A percentile compares a stretch with the other conserved stretches of the same genome.
phyloP scores from a whole-genome alignment of 2,113 vertebrate species.

The Tachycineta bicolor region DNA sequence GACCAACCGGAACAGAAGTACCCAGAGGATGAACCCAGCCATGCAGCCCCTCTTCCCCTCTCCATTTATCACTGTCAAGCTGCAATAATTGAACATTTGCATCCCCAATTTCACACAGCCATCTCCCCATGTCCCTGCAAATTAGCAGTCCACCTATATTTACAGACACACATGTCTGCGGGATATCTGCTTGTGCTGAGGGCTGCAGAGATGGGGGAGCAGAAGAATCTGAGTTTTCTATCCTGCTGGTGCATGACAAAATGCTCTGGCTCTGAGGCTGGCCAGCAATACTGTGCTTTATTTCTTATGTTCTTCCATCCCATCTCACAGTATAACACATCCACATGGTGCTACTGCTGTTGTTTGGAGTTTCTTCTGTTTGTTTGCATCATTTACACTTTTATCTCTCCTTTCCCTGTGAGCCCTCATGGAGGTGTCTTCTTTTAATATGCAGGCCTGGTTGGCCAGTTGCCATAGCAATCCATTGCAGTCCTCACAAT shows the following conservation, averaged over 20 bases:
- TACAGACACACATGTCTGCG: background rate
- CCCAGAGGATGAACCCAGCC: background rate
- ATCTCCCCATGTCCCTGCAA: background rate
- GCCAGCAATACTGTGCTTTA: background rate
- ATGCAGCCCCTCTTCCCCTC: background rate
- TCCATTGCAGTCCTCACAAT: constrained; percentile 56
- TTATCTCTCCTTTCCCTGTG: constrained; percentile 12
- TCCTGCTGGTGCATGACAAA: background rate
- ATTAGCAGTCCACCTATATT: constrained; percentile 27
- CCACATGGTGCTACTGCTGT: background rate
- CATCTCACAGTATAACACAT: background rate
- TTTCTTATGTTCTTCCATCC: background rate
- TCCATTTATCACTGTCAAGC: constrained; percentile 62
- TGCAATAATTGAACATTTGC: constrained; percentile 55
- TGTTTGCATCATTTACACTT: constrained; percentile 24
- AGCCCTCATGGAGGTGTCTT: constrained; percentile 9
- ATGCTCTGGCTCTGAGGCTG: background rate
- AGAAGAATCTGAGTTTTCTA: background rate
- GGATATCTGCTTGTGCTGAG: background rate
- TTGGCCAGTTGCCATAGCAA: constrained; percentile 76
- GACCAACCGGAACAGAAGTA: background rate
- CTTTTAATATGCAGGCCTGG: constrained; percentile 75
- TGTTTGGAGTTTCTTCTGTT: background rate
- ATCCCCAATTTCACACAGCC: constrained; percentile 16
- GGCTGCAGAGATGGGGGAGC: background rate